Percentiles rank a stretch among this genome's conserved stretches.
phyloP scores from a whole-genome alignment of 1,140 invertebrate species.

The Bombus balteatus region DNA sequence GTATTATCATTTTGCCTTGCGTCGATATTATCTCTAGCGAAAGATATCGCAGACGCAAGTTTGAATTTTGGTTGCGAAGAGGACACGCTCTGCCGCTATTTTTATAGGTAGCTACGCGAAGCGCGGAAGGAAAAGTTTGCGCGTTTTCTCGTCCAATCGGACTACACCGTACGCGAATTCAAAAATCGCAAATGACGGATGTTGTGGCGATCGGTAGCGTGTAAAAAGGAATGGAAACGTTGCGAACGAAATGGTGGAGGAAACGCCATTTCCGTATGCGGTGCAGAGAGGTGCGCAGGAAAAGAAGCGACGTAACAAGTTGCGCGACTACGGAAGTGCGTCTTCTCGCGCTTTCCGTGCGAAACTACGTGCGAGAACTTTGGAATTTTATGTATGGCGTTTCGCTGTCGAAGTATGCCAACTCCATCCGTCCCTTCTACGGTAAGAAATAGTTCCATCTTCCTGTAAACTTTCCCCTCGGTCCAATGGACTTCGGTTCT shows the following conservation, averaged over 20 bases:
- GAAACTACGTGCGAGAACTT: conserved; percentile 72
- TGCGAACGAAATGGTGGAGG: neutral
- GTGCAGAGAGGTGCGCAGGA: neutral
- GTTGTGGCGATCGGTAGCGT: neutral
- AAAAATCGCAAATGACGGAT: too few relatives aligned
- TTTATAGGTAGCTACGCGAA: too few relatives aligned
- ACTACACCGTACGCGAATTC: too few relatives aligned
- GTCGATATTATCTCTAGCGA: too few relatives aligned
- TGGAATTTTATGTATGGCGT: conserved; percentile 78
- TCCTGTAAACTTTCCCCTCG: conserved; percentile 71
- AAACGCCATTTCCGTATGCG: conserved; percentile 10
- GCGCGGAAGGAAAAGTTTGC: too few relatives aligned
- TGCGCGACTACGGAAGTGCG: conserved; percentile 55
- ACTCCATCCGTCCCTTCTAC: conserved; percentile 57
- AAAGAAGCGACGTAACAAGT: conserved; percentile 49
- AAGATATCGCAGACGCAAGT: too few relatives aligned
- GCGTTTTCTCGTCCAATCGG: too few relatives aligned
- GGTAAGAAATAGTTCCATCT: conserved; percentile 76
- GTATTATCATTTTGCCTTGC: too few relatives aligned
- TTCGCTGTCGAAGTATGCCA: conserved; percentile 73
- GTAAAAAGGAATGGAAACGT: conserved; percentile 9
- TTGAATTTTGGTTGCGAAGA: accelerated
- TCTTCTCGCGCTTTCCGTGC: conserved; percentile 36
- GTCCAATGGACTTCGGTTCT: conserved; percentile 49
- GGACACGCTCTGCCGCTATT: too few relatives aligned